Conservation (phyloP, 2,113 vertebrate species). For the Petaurus breviceps region DNA sequence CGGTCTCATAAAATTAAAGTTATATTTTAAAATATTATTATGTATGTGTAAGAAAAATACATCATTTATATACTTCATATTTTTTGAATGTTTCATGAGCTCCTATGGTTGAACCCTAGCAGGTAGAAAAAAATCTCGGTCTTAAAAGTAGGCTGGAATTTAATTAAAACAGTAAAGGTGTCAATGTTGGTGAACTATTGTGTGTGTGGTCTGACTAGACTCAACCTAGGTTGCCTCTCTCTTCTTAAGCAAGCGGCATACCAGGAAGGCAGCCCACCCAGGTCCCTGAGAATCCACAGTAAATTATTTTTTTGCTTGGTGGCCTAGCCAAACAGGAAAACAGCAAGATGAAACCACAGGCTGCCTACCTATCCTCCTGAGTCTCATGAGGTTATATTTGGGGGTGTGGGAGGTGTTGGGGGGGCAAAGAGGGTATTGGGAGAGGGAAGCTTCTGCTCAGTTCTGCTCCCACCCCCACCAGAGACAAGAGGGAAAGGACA, state of each 20-base stretch:
- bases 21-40: slow-evolving; percentile 67
- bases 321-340: slow-evolving; percentile 52
- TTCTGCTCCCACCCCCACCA: slow-evolving; percentile 57
- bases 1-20: slow-evolving; percentile 53
- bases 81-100: slow-evolving; percentile 67
- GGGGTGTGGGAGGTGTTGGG: not conserved
- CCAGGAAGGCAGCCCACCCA: slow-evolving; percentile 59
- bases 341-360: slow-evolving; percentile 69
- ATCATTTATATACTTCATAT: slow-evolving; percentile 56
- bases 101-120: slow-evolving; percentile 70
- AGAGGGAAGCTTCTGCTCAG: not conserved
- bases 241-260: slow-evolving; percentile 58
- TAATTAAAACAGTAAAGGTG: slow-evolving; percentile 73
- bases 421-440: not conserved
- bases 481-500: slow-evolving; percentile 42
- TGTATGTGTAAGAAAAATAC: slow-evolving; percentile 63
- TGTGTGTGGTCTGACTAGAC: slow-evolving; percentile 70
- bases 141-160: slow-evolving; percentile 71
- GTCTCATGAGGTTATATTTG: slow-evolving; percentile 29
- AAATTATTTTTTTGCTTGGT: slow-evolving; percentile 61
- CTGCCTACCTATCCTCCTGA: slow-evolving; percentile 47
- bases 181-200: slow-evolving; percentile 59
- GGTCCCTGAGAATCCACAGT: slow-evolving; percentile 32
- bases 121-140: slow-evolving; percentile 51
- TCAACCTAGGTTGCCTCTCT: slow-evolving; percentile 37